Conservation (phyloP, 2,113 vertebrate genomes). For the Lontra canadensis region DNA sequence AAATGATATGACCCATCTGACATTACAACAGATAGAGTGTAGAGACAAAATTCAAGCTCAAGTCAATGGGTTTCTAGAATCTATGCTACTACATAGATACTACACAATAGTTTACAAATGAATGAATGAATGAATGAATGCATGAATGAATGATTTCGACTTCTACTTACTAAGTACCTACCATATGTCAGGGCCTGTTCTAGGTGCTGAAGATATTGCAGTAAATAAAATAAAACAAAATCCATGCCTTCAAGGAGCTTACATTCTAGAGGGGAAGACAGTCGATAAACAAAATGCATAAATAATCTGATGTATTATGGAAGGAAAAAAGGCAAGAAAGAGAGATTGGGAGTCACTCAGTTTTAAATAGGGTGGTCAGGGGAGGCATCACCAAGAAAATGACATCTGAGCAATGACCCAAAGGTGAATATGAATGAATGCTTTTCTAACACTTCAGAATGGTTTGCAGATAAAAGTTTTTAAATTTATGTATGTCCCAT, state of each 20-base stretch:
- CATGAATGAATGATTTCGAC: background rate
- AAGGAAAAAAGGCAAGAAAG: background rate
- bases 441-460: background rate
- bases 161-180: background rate
- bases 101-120: background rate
- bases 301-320: background rate
- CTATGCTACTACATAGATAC: background rate
- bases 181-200: background rate
- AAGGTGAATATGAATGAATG: background rate
- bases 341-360: background rate
- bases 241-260: background rate
- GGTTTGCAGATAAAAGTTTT: background rate
- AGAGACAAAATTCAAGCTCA: background rate
- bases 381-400: background rate
- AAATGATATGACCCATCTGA: background rate
- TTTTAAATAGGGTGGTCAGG: background rate
- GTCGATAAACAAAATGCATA: background rate
- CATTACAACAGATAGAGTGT: background rate
- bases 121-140: background rate
- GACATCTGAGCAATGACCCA: background rate
- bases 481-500: background rate
- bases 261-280: background rate
- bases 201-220: background rate
- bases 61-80: background rate
- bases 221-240: constrained; percentile 20